phyloP scores from a whole-genome alignment of 2,888 invertebrate species.

The Tiphia femorata region DNA sequence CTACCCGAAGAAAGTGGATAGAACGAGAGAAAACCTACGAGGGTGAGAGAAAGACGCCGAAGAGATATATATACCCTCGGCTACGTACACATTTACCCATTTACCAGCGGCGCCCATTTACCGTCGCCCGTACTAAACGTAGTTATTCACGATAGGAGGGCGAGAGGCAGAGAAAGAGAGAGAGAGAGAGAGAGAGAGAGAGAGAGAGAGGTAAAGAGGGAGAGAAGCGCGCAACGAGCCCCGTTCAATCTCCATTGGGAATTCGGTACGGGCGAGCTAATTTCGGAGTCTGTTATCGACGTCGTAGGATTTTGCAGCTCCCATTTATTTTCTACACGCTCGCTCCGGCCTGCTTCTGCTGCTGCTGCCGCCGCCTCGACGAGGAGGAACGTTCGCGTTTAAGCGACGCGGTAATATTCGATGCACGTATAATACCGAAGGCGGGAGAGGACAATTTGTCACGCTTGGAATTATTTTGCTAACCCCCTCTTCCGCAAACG shows the following conservation, averaged over 20 bases:
- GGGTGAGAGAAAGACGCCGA: no score
- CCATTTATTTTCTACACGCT: slow-evolving; percentile 38
- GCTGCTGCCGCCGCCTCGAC: background rate
- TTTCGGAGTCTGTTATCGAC: slow-evolving; percentile 51
- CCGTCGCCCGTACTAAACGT: slow-evolving; percentile 43
- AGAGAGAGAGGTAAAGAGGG: no score
- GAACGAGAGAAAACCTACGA: no score
- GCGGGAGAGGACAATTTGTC: slow-evolving; percentile 5
- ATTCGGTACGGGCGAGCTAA: slow-evolving; percentile 49
- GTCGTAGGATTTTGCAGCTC: slow-evolving; percentile 49
- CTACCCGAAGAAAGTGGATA: no score
- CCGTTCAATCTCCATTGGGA: slow-evolving; percentile 50
- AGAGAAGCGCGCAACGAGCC: no score
- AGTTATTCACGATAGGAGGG: slow-evolving; percentile 51
- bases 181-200: no score
- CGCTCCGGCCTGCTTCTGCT: background rate
- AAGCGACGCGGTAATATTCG: slow-evolving; percentile 11
- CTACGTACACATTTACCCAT: slow-evolving; percentile 31
- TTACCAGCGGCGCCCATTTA: slow-evolving; percentile 43
- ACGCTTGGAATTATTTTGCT: no score
- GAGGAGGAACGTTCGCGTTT: slow-evolving; percentile 5
- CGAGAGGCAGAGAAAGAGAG: no score
- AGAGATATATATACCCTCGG: background rate
- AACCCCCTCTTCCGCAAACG: no score
- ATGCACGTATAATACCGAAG: slow-evolving; percentile 5